Percentiles rank a stretch among this genome's conserved stretches.
phyloP scores from a whole-genome alignment of 2,113 vertebrate genomes.

The Serilophus lunatus region DNA sequence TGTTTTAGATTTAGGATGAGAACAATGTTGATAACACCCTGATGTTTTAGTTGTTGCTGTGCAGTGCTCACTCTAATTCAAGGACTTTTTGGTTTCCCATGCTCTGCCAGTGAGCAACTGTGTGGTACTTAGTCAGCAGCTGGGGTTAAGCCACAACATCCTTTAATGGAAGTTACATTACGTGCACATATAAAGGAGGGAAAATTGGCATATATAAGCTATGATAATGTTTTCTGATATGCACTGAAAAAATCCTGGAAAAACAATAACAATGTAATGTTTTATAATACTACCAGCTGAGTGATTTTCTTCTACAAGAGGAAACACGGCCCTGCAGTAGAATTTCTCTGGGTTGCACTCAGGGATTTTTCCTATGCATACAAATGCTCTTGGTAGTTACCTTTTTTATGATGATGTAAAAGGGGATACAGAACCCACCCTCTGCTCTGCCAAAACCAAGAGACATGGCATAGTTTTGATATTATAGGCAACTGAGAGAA shows the following conservation, averaged over 20 bases:
- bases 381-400: not conserved
- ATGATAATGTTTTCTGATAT: constrained; percentile 11
- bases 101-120: not conserved
- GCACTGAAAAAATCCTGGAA: constrained; percentile 41
- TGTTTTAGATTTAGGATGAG: not conserved
- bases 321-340: not conserved
- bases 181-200: constrained; percentile 14
- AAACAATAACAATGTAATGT: constrained; percentile 21
- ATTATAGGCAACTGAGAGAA: not conserved
- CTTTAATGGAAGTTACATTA: constrained; percentile 38
- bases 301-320: not conserved
- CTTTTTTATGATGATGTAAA: not conserved
- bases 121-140: not conserved
- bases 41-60: not conserved
- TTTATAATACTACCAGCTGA: not conserved
- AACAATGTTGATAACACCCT: not conserved
- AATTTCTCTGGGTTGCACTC: not conserved
- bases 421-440: not conserved
- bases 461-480: not conserved
- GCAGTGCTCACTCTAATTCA: not conserved
- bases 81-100: not conserved
- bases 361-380: not conserved
- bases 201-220: constrained; percentile 30
- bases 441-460: not conserved
- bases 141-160: not conserved